A percentile compares a stretch with the other conserved stretches of the same genome.
Conservation (phyloP, 2,797 vertebrate genomes). For the Merluccius polli region DNA sequence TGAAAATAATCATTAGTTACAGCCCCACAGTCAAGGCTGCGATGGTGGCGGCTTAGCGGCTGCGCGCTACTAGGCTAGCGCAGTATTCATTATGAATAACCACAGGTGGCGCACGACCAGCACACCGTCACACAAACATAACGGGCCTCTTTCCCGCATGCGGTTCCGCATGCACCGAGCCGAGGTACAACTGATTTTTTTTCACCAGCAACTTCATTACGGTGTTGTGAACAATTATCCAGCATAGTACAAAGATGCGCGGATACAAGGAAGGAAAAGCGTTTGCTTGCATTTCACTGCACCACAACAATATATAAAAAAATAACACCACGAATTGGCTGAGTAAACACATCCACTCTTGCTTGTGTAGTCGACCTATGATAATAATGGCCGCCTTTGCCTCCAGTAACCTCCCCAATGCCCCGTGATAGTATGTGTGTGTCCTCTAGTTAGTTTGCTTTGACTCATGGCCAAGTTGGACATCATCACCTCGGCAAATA, state of each 20-base stretch:
- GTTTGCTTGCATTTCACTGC: conserved; percentile 8
- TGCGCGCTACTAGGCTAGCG: neutral
- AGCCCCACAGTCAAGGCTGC: neutral
- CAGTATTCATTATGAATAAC: neutral
- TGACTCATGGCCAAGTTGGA: conserved; percentile 75
- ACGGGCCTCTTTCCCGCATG: no score
- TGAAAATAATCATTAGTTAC: no score
- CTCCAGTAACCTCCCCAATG: conserved; percentile 48
- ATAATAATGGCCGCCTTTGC: conserved; percentile 57
- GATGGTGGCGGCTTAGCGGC: neutral
- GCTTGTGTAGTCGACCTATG: conserved; percentile 47
- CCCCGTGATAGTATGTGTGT: conserved; percentile 47
- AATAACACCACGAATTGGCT: conserved; percentile 15
- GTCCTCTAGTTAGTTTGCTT: conserved; percentile 71
- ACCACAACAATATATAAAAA: neutral
- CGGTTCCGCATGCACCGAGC: neutral
- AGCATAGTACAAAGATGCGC: neutral
- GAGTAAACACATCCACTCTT: conserved; percentile 20
- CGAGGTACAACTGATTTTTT: neutral
- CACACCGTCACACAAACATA: no score
- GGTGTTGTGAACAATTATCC: neutral
- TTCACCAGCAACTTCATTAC: no score
- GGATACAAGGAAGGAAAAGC: neutral
- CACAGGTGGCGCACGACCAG: neutral
- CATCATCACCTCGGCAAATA: conserved; percentile 83